Evolutionary conservation across 1,140 invertebrate genomes (phyloP), one percentile per base, ranked within the genome.

Genomic region (Anastrepha obliqua): DNA sequence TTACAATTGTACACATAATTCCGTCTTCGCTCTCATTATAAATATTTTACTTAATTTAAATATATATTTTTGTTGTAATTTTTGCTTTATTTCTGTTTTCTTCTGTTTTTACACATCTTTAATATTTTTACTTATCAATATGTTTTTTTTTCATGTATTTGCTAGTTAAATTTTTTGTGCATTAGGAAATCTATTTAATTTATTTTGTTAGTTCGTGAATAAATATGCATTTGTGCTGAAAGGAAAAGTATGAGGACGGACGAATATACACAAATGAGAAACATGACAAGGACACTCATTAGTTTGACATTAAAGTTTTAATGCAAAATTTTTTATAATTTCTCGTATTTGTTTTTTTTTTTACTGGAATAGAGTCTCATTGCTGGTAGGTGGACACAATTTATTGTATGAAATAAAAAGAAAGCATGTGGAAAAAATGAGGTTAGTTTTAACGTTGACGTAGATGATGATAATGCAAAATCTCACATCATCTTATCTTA

Each of bases 161-260:
- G 42, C 67, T 74, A 74, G 42, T 44, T 44, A 13, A 44, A 62
- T 62, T n/a, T 74, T 74, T 74, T 74, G 67, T 74, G 67, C 67
- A 81, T 20, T 55, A 1, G 13, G 67, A 81, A 74, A 13, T 39
- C 20, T 81, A 81, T 6, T 55, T 81, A 47, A 7, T 55, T 55
- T 81, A 2, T 81, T 81, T 58, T 0, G 17, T 51, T 70, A 70
- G 20, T 55, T 55, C 29, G 13, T 81, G 15, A 11, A 55, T 74
- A 81, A 55, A 81, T 81, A 81, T 81, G 74, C 47, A 8, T 81
- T 29, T 55, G 74, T 81, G 74, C 20, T 29, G 51, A 81, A 81
- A 81, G 74, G 51, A 81, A 74, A 81, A 20, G 47, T 81, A 81
- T 55, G 74, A 81, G 74, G 74, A 81, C 74, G 74, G 74, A 81